Evolutionary conservation across 1,140 invertebrate genomes (phyloP).

Genomic region (Wiebesia pumilae): DNA sequence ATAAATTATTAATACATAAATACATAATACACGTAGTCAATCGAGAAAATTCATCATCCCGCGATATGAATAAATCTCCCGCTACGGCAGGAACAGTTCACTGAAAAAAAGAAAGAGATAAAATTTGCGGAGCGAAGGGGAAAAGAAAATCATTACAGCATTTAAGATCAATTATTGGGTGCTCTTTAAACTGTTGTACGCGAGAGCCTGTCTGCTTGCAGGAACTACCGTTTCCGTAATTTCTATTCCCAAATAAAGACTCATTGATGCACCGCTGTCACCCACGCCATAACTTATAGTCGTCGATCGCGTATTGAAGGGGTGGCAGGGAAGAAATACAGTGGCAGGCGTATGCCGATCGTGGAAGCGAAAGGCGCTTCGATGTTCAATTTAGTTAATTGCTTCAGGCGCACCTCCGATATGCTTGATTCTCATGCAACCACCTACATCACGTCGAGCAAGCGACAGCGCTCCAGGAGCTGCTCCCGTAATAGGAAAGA

Average conservation of each 20-base stretch:
- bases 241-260: slow-evolving; percentile 13
- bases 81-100: not conserved
- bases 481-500: slow-evolving; percentile 24
- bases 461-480: not conserved
- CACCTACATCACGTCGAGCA: slow-evolving; percentile 21
- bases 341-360: not conserved
- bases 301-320: not conserved
- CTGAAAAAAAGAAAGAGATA: not conserved
- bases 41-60: slow-evolving; percentile 4
- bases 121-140: not conserved
- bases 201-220: too few species aligned
- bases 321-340: not conserved
- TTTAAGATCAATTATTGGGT: not conserved
- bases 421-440: not conserved
- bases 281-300: not conserved
- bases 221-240: slow-evolving; percentile 20
- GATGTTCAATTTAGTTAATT: slow-evolving; percentile 51
- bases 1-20: slow-evolving; percentile 26
- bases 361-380: slow-evolving; percentile 41
- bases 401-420: slow-evolving; percentile 38
- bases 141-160: not conserved
- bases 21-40: slow-evolving; percentile 1
- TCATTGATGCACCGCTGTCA: slow-evolving; percentile 14
- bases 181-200: not conserved
- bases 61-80: not conserved